Evolutionary conservation across 2,797 vertebrate genomes (phyloP), one percentile per base, ranked within the genome.

Genomic region (Australoheros facetus): DNA sequence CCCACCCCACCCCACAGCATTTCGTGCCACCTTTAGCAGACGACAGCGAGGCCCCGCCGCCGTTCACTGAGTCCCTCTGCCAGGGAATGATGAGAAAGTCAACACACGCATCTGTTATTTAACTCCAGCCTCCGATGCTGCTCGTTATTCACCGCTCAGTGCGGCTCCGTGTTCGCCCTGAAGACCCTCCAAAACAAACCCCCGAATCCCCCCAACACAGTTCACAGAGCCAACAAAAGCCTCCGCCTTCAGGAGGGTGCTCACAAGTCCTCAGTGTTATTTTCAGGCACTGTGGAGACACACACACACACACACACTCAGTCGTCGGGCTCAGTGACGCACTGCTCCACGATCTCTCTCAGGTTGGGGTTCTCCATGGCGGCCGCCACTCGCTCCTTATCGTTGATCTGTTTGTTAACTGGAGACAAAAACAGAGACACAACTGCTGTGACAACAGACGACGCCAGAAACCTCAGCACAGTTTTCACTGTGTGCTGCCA

Each of bases 351-450:
- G 0, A 99, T 98, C 71, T 98, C 98, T 45, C 97, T 92, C 81
- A 99, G 91, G 91, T 95, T 97, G 0, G 98, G 98, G 86, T 99
- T 99, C 90, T 99, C 98, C 98, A 99, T 99, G 0, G 98, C 98
- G 1, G 98, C 98, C 0, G 98, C 98, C 32, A 99, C 98, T 21
- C 98, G 95, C 88, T 99, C 98, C 82, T 99, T 99, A 88, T 99
- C 98, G 0, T 99, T 99, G 94, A 99, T 99, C 94, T 99, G 98
- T 84, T 99, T 99, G 92, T 99, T 99, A 82, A 99, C 98, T 99
- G 94, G 28, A 90, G n/a, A 82, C 5, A 85, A 9, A 70, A 53
- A 75, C 5, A 59, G 8, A 56, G 34, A 21, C 58, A 59, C 10
- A 60, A 59, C 37, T 2, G 32, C 2, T 60, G 19, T 60, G 19